phyloP scores from a whole-genome alignment of 2,113 vertebrate genomes.

The Saguinus midas region DNA sequence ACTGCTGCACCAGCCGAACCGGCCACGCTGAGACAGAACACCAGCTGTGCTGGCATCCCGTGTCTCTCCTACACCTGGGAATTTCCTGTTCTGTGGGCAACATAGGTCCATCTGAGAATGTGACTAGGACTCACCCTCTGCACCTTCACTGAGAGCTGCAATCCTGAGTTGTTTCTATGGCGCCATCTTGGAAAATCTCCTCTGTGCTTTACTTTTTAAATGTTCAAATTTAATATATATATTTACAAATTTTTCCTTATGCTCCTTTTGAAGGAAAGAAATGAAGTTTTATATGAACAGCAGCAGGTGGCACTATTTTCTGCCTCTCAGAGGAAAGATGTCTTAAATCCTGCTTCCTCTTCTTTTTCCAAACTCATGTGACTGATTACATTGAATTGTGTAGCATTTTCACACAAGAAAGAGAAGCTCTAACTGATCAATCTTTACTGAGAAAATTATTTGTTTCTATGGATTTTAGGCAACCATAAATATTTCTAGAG shows the following conservation, averaged over 20 bases:
- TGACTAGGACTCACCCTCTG: too few species aligned
- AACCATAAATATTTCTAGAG: not conserved
- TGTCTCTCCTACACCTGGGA: too few species aligned
- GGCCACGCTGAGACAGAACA: too few species aligned
- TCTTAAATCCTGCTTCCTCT: too few species aligned
- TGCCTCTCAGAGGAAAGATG: not conserved
- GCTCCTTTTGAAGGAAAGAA: not conserved
- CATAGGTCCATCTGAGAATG: too few species aligned
- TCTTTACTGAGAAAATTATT: not conserved
- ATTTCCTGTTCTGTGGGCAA: too few species aligned
- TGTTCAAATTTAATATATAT: not conserved
- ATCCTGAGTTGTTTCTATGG: too few species aligned
- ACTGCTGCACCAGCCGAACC: too few species aligned
- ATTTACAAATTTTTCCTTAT: not conserved
- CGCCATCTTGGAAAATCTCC: too few species aligned
- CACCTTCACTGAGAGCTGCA: too few species aligned
- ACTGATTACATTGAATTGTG: not conserved
- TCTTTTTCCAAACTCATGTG: not conserved
- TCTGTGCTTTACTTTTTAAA: not conserved
- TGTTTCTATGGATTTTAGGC: not conserved
- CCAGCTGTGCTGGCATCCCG: too few species aligned
- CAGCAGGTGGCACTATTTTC: slow-evolving; percentile 80
- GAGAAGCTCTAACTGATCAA: not conserved
- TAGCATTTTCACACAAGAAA: not conserved
- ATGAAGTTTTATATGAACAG: not conserved